phyloP scores from a whole-genome alignment of 2,888 invertebrate genomes.

The Drosophila vallismaia region DNA sequence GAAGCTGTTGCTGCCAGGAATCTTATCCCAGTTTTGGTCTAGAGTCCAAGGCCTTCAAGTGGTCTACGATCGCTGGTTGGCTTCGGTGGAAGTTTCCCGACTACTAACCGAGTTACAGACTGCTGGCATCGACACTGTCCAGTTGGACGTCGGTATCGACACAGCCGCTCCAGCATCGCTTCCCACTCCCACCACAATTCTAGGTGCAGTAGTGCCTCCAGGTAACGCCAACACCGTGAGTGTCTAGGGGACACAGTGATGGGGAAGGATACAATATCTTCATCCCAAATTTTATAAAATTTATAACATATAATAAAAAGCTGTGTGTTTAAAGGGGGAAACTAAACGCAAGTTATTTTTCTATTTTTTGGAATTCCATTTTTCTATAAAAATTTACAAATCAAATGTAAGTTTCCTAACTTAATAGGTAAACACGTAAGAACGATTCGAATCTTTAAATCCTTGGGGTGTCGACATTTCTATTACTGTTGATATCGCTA shows the following conservation, averaged over 20 bases:
- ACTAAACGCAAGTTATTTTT: neutral
- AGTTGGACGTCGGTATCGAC: conserved; percentile 75
- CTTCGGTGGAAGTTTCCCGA: conserved; percentile 59
- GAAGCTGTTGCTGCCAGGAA: conserved; percentile 68
- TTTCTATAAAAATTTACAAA: too few species aligned
- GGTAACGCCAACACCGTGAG: conserved; percentile 3
- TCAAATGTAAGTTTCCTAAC: too few species aligned
- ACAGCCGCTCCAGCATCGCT: conserved; percentile 14
- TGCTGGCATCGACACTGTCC: conserved; percentile 68
- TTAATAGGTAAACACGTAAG: neutral
- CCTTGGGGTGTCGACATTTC: neutral
- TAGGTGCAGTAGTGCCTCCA: conserved; percentile 52
- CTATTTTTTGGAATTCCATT: neutral
- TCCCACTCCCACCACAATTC: conserved; percentile 7
- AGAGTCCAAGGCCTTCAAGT: conserved; percentile 62
- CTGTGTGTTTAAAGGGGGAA: conserved; percentile 1
- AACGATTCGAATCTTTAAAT: neutral
- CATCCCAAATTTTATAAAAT: too few species aligned
- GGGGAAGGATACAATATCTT: neutral
- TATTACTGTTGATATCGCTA: conserved; percentile 42
- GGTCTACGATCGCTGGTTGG: conserved; percentile 77
- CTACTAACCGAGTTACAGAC: conserved; percentile 61
- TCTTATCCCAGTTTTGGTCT: conserved; percentile 74
- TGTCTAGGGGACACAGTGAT: conserved; percentile 9
- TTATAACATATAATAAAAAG: neutral